Conservation (phyloP, 2,888 invertebrate genomes). For the Epirrhoe tristata region DNA sequence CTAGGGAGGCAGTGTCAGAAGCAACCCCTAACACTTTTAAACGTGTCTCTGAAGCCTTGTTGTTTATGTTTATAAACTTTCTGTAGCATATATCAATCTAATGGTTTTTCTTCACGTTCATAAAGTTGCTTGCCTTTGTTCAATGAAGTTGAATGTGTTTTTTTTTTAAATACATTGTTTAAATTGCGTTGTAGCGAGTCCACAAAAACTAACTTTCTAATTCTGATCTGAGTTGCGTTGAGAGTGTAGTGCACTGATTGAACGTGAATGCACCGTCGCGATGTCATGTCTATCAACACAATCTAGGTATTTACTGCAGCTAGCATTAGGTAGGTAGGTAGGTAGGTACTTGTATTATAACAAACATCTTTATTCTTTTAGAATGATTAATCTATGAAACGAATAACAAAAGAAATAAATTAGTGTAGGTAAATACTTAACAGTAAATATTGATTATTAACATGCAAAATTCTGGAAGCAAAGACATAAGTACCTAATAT, state of each 20-base stretch:
- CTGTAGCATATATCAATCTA: not conserved
- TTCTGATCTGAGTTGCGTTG: slow-evolving; percentile 13
- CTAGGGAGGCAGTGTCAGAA: too few species aligned
- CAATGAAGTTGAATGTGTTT: not conserved
- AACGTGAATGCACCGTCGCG: not conserved
- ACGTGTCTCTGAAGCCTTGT: too few species aligned
- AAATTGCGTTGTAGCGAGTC: slow-evolving; percentile 23
- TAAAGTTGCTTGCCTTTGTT: not conserved
- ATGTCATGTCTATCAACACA: not conserved
- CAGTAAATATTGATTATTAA: not conserved
- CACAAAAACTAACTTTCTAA: slow-evolving; percentile 42
- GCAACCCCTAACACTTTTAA: too few species aligned
- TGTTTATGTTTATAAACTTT: too few species aligned
- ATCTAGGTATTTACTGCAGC: not conserved
- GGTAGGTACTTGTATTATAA: too few species aligned
- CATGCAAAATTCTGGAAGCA: not conserved
- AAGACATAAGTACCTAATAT: too few species aligned
- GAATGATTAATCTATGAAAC: not conserved
- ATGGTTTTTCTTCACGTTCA: not conserved
- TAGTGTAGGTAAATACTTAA: not conserved
- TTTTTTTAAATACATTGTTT: slow-evolving; percentile 30
- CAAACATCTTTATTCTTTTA: not conserved
- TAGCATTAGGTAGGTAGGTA: not conserved
- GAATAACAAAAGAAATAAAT: not conserved
- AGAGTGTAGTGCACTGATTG: slow-evolving; percentile 15